A percentile compares a stretch with the other conserved stretches of the same genome.
Conservation (phyloP, 1,140 invertebrate species). For the Hyles vespertilio region DNA sequence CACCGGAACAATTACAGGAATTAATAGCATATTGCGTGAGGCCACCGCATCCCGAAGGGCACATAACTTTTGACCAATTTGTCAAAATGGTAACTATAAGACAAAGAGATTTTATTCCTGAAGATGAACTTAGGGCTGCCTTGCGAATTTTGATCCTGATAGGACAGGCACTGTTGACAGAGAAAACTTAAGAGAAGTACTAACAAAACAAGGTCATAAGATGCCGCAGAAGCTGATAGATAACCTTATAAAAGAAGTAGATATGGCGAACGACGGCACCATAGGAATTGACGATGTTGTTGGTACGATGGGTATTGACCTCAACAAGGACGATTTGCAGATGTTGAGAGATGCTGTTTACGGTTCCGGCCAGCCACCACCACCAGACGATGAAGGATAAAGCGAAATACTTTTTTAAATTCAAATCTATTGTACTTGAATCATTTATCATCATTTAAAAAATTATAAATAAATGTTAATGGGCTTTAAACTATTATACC, state of each 20-base stretch:
- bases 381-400: constrained; percentile 16
- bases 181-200: constrained; percentile 50
- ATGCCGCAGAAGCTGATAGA: constrained; percentile 47
- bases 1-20: constrained; percentile 58
- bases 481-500: no score
- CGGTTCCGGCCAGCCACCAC: constrained; percentile 25
- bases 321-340: constrained; percentile 58
- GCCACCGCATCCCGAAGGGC: constrained; percentile 54
- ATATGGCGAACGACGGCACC: constrained; percentile 60
- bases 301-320: constrained; percentile 63
- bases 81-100: constrained; percentile 60
- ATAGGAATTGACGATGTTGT: constrained; percentile 63
- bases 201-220: constrained; percentile 53
- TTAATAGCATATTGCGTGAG: constrained; percentile 54
- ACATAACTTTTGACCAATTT: constrained; percentile 63
- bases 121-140: constrained; percentile 58
- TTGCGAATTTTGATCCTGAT: constrained; percentile 55
- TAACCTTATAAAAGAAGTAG: constrained; percentile 64
- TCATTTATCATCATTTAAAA: no score
- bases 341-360: constrained; percentile 42
- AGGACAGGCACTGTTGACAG: constrained; percentile 49
- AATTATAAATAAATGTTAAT: no score
- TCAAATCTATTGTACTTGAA: no score
- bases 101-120: constrained; percentile 51
- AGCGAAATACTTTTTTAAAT: not conserved